Evolutionary conservation across 1,140 invertebrate genomes (phyloP).

Genomic region (Macrobrachium rosenbergii): DNA sequence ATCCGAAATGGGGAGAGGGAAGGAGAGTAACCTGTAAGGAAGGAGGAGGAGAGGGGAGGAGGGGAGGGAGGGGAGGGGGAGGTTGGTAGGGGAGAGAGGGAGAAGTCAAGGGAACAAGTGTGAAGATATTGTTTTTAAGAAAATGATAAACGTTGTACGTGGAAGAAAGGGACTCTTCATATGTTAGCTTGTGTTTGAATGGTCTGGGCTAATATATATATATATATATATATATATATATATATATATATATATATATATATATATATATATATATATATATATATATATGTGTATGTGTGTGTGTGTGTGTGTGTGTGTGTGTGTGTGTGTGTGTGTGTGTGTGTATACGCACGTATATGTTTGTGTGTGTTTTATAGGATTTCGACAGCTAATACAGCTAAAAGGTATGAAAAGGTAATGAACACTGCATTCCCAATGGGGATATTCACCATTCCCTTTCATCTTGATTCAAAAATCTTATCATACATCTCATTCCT

Average conservation of each 20-base stretch:
- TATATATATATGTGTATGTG: background rate
- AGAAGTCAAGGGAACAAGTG: background rate
- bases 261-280: background rate
- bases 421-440: no score
- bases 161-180: background rate
- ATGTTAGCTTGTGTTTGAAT: background rate
- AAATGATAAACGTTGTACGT: background rate
- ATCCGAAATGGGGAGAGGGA: background rate
- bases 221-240: slow-evolving; percentile 1
- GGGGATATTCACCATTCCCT: no score
- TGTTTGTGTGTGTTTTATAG: background rate
- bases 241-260: slow-evolving; percentile 2
- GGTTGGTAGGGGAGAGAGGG: background rate
- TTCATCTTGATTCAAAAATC: no score
- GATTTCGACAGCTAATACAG: no score
- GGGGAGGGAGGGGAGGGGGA: background rate
- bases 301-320: background rate
- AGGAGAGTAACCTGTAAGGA: background rate
- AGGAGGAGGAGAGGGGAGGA: background rate
- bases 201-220: background rate
- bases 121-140: background rate
- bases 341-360: slow-evolving; percentile 5
- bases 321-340: background rate
- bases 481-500: no score
- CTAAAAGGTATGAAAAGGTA: no score